phyloP scores from a whole-genome alignment of 2,113 vertebrate genomes.

The Diadophis punctatus region DNA sequence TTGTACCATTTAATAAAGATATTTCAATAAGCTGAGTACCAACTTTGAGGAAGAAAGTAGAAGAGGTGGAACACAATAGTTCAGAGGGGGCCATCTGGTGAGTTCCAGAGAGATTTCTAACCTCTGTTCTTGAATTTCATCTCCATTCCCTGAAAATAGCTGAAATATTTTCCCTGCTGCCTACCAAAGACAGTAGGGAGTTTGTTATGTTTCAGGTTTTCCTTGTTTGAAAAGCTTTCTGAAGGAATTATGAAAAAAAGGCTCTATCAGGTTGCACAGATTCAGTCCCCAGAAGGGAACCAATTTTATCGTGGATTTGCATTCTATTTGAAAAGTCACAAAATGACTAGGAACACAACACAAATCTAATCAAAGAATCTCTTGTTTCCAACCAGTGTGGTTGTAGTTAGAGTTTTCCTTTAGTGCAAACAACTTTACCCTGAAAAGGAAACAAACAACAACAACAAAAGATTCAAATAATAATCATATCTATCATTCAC shows the following conservation, averaged over 20 bases:
- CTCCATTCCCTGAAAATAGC: neutral
- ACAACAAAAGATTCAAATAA: neutral
- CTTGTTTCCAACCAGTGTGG: neutral
- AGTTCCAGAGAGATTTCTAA: neutral
- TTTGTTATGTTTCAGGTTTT: neutral
- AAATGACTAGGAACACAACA: neutral
- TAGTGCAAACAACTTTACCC: rapidly evolving
- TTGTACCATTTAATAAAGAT: too few species aligned
- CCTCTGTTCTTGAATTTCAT: neutral
- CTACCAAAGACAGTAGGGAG: neutral
- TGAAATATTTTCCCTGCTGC: neutral
- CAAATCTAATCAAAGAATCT: neutral
- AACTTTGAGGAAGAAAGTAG: too few species aligned
- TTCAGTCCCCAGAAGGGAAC: neutral
- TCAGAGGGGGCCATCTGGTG: too few species aligned
- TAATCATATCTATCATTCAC: neutral
- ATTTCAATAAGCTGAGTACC: neutral
- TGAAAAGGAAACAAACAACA: neutral
- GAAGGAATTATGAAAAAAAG: neutral
- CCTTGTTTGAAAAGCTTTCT: neutral
- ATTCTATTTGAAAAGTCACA: neutral
- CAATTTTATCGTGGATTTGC: neutral
- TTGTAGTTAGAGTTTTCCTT: neutral
- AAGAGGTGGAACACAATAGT: neutral
- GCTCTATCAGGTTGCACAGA: neutral